Percentiles rank a stretch among this genome's conserved stretches.
These are phyloP conservation scores for Oreochromis tanganicae DNA, from an alignment of 2,113 vertebrate genomes.

Conservation along the genomic window DNA sequence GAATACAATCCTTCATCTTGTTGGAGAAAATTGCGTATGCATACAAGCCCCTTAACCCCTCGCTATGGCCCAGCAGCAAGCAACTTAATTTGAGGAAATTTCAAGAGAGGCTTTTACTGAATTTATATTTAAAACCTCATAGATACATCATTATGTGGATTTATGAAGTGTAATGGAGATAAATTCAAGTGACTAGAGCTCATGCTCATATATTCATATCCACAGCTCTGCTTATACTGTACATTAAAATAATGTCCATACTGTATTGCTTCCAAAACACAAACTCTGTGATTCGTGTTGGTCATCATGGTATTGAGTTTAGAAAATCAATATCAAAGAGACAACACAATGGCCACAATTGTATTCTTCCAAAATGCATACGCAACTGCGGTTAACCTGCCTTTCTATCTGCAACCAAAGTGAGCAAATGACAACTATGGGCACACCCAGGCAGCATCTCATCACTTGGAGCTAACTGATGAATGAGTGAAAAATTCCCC, in stretches of 20 bases:
- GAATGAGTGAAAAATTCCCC: background rate
- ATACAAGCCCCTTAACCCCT: background rate
- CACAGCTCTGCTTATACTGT: background rate
- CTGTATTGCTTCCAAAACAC: background rate
- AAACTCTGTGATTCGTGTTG: background rate
- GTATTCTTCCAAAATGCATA: background rate
- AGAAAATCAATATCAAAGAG: background rate
- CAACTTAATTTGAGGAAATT: background rate
- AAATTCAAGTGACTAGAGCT: background rate
- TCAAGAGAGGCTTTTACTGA: background rate
- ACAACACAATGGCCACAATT: background rate
- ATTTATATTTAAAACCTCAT: background rate
- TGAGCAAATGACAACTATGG: background rate
- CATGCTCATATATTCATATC: background rate
- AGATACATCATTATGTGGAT: background rate
- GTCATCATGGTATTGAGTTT: background rate
- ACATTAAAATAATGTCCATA: background rate
- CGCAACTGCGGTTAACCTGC: background rate
- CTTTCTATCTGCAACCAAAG: background rate
- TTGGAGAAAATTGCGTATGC: slow-evolving; percentile 48
- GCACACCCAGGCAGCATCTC: background rate
- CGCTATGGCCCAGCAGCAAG: background rate
- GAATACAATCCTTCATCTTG: slow-evolving; percentile 50
- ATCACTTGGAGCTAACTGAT: background rate
- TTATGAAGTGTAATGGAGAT: background rate